phyloP scores from a whole-genome alignment of 2,797 vertebrate genomes.

The Phrynocephalus guinanensis region DNA sequence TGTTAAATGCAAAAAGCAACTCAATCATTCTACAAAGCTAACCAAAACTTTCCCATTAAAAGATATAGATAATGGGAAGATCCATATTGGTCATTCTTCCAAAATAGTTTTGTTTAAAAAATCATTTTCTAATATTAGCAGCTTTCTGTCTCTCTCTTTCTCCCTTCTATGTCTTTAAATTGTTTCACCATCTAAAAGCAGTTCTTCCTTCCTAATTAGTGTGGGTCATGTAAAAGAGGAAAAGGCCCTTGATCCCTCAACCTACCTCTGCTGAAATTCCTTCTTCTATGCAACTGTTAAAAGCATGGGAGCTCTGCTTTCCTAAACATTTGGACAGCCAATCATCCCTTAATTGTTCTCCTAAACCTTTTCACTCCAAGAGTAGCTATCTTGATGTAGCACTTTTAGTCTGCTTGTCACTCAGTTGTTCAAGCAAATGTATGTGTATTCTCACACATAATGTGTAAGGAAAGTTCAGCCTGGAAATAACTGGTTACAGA shows the following conservation, averaged over 20 bases:
- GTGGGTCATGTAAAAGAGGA: background rate
- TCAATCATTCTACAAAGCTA: no score
- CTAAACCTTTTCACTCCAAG: background rate
- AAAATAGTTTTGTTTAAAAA: background rate
- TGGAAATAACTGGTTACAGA: no score
- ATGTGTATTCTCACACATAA: background rate
- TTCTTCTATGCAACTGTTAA: background rate
- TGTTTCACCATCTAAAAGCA: background rate
- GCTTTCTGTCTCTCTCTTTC: background rate
- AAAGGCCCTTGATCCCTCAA: background rate
- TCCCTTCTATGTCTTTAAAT: background rate
- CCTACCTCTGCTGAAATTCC: background rate
- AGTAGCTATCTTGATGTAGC: background rate
- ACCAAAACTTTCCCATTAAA: background rate
- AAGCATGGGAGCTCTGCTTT: background rate
- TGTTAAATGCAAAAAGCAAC: background rate
- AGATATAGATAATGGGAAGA: background rate
- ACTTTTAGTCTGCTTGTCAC: background rate
- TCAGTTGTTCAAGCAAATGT: background rate
- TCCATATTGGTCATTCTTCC: background rate
- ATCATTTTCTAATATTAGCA: background rate
- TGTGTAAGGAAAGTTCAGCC: background rate
- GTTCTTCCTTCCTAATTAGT: background rate
- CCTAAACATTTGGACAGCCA: background rate
- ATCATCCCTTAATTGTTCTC: background rate